Base-by-base conservation (phyloP, 2,888 invertebrate genomes). In the Agonopterix alstromeriana region DNA sequence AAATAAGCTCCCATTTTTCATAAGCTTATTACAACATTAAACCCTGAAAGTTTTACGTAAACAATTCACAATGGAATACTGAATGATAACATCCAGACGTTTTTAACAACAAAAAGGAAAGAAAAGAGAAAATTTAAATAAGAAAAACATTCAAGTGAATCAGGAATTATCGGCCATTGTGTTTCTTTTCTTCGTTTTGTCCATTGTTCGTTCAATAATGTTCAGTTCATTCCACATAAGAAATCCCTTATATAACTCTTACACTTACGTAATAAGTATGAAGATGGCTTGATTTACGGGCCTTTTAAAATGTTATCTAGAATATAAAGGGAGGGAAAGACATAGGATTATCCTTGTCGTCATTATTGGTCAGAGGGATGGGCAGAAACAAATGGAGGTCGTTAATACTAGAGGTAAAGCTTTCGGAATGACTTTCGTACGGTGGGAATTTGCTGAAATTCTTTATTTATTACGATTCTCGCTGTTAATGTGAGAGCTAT, bases 151-250 rank as follows among this genome's bases (percentile, higher is more conserved):
- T 12, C 9, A 35, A 45, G 45, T 41, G 36, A 12, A 40, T 27
- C 17, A n/a, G 47, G 45, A 45, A 50, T 47, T 47, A 45, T 42
- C 44, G 50, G 36, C 50, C 36, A 42, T 50, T 50, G 50, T 47
- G 43, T 14, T 11, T 47, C 38, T 12, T 12, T 43, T 44, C 40
- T 41, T 46, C 43, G 12, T 47, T 46, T 36, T 35, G 14, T 35
- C 14, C 14, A 49, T 49, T 46, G 45, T 49, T 38, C 38, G 44
- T 27, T 27, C 27, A 27, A 27, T 27, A 7, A 27, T 27, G 27
- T 27, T 27, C 27, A 27, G 27, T 27, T 27, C 27, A 27, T 27
- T 27, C 27, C 27, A 27, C 27, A 27, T 5, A 27, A 27, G 27
- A 27, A 27, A 27, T 27, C 27, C 27, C 7, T 27, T 27, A 7